A percentile compares a stretch with the other conserved stretches of the same genome.
phyloP scores from a whole-genome alignment of 2,888 invertebrate genomes.

The Chironomus tentans region DNA sequence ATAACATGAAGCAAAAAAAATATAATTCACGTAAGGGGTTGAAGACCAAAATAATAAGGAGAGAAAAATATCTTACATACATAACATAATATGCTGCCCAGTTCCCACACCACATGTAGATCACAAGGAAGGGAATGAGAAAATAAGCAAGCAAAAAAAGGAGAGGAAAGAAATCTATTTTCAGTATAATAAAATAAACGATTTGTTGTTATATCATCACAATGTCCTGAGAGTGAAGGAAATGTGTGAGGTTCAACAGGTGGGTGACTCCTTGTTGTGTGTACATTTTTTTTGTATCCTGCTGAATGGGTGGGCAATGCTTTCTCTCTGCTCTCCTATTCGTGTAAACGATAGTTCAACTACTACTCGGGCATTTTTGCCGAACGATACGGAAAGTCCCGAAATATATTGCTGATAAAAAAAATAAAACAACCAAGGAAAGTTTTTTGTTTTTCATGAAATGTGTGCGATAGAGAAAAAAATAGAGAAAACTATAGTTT shows the following conservation, averaged over 20 bases:
- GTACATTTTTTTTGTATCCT: background rate
- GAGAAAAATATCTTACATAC: background rate
- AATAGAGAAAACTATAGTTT: constrained; percentile 25
- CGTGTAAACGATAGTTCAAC: constrained; percentile 22
- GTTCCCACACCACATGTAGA: background rate
- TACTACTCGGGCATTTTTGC: background rate
- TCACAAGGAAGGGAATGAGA: background rate
- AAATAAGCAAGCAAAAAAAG: background rate
- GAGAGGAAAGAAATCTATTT: constrained; percentile 15
- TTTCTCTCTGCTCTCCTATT: constrained; percentile 1
- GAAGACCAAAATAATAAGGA: background rate
- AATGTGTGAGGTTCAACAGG: constrained; percentile 9
- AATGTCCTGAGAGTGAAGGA: constrained; percentile 10
- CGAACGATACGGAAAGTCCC: background rate
- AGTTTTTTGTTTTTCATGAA: background rate
- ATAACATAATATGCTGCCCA: background rate
- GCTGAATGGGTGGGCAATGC: background rate
- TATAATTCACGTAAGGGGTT: background rate
- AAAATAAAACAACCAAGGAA: background rate
- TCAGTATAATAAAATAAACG: constrained; percentile 23
- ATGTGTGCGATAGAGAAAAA: background rate
- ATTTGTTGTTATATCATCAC: constrained; percentile 25
- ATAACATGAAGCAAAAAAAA: background rate
- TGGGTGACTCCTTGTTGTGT: background rate
- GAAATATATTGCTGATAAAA: background rate